Base-by-base conservation (phyloP, 2,113 vertebrate species). In the Microtus ochrogaster region DNA sequence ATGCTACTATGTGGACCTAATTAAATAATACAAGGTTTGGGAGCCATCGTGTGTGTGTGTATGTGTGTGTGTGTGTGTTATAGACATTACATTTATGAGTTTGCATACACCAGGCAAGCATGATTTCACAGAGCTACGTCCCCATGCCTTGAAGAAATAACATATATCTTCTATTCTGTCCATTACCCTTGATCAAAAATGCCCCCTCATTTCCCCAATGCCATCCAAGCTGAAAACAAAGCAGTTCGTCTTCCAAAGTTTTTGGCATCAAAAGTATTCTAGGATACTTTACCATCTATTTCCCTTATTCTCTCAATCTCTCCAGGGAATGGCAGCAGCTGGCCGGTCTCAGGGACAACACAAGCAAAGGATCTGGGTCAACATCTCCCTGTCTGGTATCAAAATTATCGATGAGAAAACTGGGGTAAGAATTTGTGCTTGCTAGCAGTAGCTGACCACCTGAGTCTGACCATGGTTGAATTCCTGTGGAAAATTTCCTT, bases 271-370 rank as follows among this genome's bases (percentile, higher is more conserved):
- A 44, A 85, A 90, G 11, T 36, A 87, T 52, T 30, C 1, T 22
- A 55, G 36, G 22, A 21, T 61, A 28, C 21, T 94, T 90, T 82
- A 63, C 94, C 96, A 82, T 47, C 14, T 13, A 36, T 95, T 83
- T 93, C 92, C 79, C 22, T 93, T 92, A 33, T 89, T 95, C 83
- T 36, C 17, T 63, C 5, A 95, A 49, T 19, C n/a, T 77, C 82
- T 58, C 36, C 92, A 99, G 99, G 99, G 99, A 79, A 99, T 99
- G 99, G 99, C 99, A 0, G 99, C 98, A 30, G 99, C 99, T 96
- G 99, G 99, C 83, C 99, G 99, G n/a, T 99, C 99, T 92, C 99
- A 99, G 89, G 99, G 99, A 90, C 99, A 99, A 47, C 99, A 99
- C 98, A 99, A 99, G 95, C 99, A 99, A 97, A 99, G 98, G 97